Evolutionary conservation across 2,888 invertebrate species (phyloP).

Genomic region (Stenolophus ochropezus): DNA sequence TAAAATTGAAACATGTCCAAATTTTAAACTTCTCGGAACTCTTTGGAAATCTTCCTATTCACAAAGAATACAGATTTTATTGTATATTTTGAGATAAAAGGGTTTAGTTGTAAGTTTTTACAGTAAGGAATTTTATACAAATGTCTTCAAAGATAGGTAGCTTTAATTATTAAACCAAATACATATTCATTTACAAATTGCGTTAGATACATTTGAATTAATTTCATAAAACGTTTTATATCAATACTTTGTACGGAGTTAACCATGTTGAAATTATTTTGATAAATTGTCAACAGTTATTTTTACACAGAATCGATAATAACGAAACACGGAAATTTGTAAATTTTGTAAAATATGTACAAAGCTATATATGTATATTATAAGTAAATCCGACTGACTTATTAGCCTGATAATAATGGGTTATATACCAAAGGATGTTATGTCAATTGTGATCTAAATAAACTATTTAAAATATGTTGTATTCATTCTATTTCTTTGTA

Average conservation of each 20-base stretch:
- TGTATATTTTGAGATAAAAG: constrained; percentile 30
- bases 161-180: constrained; percentile 39
- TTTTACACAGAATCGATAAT: constrained; percentile 19
- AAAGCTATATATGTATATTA: constrained; percentile 55
- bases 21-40: neutral
- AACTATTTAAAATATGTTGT: constrained; percentile 53
- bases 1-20: too few species aligned
- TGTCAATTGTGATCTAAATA: constrained; percentile 58
- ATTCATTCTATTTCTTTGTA: neutral
- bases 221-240: neutral
- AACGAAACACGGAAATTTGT: constrained; percentile 49
- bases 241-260: neutral
- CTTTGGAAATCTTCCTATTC: constrained; percentile 8
- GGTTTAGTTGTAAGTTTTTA: constrained; percentile 30
- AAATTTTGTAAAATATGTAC: constrained; percentile 56
- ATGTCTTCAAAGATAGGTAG: constrained; percentile 21
- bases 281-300: constrained; percentile 17
- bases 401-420: constrained; percentile 55
- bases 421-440: constrained; percentile 60
- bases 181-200: neutral
- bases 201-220: neutral
- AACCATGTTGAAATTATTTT: constrained; percentile 2
- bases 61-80: constrained; percentile 21
- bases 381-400: constrained; percentile 57
- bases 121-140: constrained; percentile 39